These are phyloP conservation scores for Hydraecia micacea DNA, from an alignment of 2,888 invertebrate species.

Conservation along the genomic window DNA sequence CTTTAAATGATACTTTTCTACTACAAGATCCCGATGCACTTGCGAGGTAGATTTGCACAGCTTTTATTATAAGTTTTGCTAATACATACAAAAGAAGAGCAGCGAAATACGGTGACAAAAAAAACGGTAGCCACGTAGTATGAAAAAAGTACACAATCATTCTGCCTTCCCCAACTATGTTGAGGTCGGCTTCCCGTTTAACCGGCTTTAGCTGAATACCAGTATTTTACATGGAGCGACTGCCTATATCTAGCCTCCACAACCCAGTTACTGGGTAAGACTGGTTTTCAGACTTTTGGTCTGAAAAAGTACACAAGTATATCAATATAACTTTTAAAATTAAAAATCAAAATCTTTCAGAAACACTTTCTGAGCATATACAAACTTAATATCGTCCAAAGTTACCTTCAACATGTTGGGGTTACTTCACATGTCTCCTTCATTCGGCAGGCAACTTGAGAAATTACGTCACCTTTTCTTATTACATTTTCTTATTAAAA, in stretches of 20 bases:
- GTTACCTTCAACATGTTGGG: slow-evolving; percentile 37
- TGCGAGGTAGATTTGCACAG: background rate
- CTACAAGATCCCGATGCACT: background rate
- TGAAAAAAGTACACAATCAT: background rate
- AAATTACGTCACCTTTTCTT: slow-evolving; percentile 4
- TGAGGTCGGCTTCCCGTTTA: background rate
- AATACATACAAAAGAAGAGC: background rate
- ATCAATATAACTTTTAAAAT: background rate
- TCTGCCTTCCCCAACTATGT: background rate
- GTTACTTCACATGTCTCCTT: slow-evolving; percentile 17
- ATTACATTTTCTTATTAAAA: slow-evolving; percentile 18
- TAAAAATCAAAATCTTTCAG: background rate
- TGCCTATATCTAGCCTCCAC: background rate
- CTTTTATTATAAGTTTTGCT: background rate
- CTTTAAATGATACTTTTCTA: background rate
- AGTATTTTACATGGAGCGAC: background rate
- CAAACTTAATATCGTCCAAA: slow-evolving; percentile 21
- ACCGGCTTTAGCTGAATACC: background rate
- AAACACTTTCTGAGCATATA: slow-evolving; percentile 10
- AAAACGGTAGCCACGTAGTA: background rate
- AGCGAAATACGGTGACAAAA: background rate
- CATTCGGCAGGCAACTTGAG: slow-evolving; percentile 33
- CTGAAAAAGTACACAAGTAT: background rate
- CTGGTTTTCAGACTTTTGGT: background rate
- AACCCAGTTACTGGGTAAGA: background rate